Evolutionary conservation across 2,797 vertebrate species (phyloP).

Genomic region (Notolepis coatsorum): DNA sequence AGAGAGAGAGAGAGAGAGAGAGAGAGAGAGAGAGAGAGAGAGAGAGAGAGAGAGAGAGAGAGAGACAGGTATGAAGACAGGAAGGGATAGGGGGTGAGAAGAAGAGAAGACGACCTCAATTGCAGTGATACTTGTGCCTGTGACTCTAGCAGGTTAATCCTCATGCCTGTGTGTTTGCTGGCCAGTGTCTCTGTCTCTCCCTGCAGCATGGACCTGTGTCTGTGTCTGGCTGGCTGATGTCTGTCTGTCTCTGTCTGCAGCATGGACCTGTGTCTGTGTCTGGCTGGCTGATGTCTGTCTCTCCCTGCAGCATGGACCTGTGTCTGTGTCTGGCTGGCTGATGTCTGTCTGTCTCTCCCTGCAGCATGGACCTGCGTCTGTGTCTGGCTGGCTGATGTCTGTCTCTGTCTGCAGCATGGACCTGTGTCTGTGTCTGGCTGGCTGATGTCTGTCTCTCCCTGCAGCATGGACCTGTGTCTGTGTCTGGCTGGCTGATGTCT

Average conservation of each 20-base stretch:
- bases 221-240: no score
- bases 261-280: conserved; percentile 20
- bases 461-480: conserved; percentile 15
- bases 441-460: conserved; percentile 54
- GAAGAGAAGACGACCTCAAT: not conserved
- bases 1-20: not conserved
- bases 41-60: not conserved
- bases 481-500: no score
- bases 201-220: no score
- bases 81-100: not conserved
- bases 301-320: no score
- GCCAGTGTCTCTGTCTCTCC: conserved; percentile 54
- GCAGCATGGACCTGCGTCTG: conserved; percentile 21
- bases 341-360: conserved; percentile 48
- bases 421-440: conserved; percentile 39
- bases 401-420: conserved; percentile 38
- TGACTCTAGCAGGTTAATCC: no score
- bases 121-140: no score
- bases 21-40: not conserved
- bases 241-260: conserved; percentile 56
- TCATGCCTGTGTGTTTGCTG: no score
- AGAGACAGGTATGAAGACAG: not conserved
- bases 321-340: conserved; percentile 8
- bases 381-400: conserved; percentile 53
- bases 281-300: conserved; percentile 44